Base-by-base conservation (phyloP, 2,113 vertebrate genomes). In the Pristiophorus japonicus region DNA sequence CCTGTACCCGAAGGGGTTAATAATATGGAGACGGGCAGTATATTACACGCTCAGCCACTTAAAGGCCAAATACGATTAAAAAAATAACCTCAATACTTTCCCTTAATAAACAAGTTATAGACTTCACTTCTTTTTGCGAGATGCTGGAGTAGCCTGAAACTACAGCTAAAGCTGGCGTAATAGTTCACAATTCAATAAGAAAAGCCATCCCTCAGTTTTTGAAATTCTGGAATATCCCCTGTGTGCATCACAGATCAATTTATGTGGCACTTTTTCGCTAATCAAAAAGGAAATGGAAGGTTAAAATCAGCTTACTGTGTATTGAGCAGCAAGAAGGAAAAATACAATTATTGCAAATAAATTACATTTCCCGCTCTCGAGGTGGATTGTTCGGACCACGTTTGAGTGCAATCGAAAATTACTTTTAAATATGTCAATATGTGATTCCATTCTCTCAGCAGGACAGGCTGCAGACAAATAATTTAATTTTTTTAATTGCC, bases 271-370 rank as follows among this genome's bases (percentile, higher is more conserved):
- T 98, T 97, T 96, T 97, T 96, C 97, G 97, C 97, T 97, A 98
- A 98, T 97, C 97, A 97, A 98, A 98, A 97, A 97, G 96, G 96
- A 97, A 97, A 98, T 98, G 98, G 97, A 96, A 97, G 97, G 97
- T 97, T 98, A 97, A 98, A 98, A 98, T 97, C 97, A 97, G 97
- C 97, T 98, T 98, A 97, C 96, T 96, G 96, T 96, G 97, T 98
- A 98, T 97, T 97, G 98, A 96, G 97, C 97, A 97, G 97, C 95
- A 96, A 70, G 14, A 98, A 97, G 97, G 97, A 97, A 97, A 98
- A 98, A 98, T 97, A 96, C 97, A 98, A 98, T 98, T 98, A 98
- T 97, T 96, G 96, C 97, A 97, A 98, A 98, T 97, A 97, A 98
- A 98, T 97, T 97, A 97, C 96, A 98, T 98, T 98, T 98, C 97